Base-by-base conservation (phyloP, 2,113 vertebrate genomes). In the Pelmatolapia mariae region DNA sequence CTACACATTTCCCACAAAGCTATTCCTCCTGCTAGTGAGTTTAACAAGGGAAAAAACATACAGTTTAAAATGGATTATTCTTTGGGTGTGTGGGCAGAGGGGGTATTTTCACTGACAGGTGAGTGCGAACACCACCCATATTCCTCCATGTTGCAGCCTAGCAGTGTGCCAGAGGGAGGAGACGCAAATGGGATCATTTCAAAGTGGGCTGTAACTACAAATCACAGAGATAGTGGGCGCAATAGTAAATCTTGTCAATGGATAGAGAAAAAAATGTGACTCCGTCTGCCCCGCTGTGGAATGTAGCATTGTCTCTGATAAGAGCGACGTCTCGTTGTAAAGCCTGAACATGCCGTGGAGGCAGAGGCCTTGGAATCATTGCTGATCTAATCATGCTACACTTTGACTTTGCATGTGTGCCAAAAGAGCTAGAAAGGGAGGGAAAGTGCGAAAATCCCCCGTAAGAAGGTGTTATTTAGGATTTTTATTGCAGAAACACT, bases 261-360 rank as follows among this genome's bases (percentile, higher is more conserved):
- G 79, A 92, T 56, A 81, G 78, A 81, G 81, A 66, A 40, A 87
- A 88, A 89, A 87, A 90, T 61, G 90, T 54, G 91, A 78, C 91
- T 93, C 84, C 7, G 6, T 89, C 87, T 92, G 88, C 83, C 87
- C 85, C 22, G 10, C 50, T 71, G 88, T 76, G 93, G 94, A 95
- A 95, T 94, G 92, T 81, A 89, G 87, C 43, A 19, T 93, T 87
- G 86, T 89, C 80, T 91, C 73, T 33, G 90, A 95, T 92, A 94
- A 93, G 85, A 90, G 71, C 6, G 19, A 90, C 33, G 83, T 85
- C 84, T 91, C 45, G 3, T 38, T 45, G 73, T 79, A 84, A 91
- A 91, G 87, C 89, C 85, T 92, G 86, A 91, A 91, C 91, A 93
- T 85, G 92, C 86, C 78, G 71, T 82, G 68, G 63, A 83, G 82